Evolutionary conservation across 2,113 vertebrate species (phyloP).

Genomic region (Trogon surrucura): DNA sequence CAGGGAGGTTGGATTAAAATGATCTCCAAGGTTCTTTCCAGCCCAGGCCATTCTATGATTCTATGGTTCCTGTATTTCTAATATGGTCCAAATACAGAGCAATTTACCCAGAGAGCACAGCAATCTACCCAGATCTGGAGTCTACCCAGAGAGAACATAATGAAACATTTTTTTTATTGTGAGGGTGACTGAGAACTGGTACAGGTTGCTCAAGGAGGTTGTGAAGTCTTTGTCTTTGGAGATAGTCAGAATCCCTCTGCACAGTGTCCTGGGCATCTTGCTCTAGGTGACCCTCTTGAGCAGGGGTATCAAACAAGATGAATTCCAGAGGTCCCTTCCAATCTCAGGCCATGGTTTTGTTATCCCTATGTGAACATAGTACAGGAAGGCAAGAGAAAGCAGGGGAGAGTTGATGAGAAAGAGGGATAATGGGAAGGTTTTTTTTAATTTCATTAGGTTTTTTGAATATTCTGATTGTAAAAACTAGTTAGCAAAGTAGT

Average conservation of each 20-base stretch:
- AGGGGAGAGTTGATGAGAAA: background rate
- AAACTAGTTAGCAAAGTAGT: background rate
- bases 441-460: background rate
- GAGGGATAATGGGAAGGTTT: background rate
- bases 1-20: too few species aligned
- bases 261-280: background rate
- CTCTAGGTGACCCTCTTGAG: background rate
- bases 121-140: background rate
- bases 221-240: background rate
- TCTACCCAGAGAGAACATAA: background rate
- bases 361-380: background rate
- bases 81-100: background rate
- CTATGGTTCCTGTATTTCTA: background rate
- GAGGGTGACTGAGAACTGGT: background rate
- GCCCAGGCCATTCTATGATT: too few species aligned
- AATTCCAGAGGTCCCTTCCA: background rate
- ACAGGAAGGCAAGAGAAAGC: background rate
- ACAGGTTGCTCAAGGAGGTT: background rate
- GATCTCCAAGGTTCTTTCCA: too few species aligned
- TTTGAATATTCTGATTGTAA: background rate
- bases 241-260: background rate
- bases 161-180: background rate
- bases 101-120: too few species aligned
- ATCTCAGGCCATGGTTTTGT: background rate
- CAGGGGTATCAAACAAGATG: background rate